These are phyloP conservation scores for Datnioides undecimradiatus DNA, from an alignment of 2,113 vertebrate species.

Conservation along the genomic window DNA sequence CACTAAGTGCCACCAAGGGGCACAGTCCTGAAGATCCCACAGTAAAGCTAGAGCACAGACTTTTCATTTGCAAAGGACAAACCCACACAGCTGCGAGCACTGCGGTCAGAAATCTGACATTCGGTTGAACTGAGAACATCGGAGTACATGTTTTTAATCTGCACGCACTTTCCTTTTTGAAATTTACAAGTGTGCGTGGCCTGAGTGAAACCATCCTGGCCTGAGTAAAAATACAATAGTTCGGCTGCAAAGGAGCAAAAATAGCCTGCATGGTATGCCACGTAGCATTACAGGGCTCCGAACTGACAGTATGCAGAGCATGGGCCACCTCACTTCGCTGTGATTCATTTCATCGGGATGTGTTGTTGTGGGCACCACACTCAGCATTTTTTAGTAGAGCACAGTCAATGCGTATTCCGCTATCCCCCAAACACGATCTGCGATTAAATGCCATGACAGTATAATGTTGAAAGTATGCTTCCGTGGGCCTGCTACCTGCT, in stretches of 20 bases:
- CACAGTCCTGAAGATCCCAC: not conserved
- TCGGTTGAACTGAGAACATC: conserved; percentile 44
- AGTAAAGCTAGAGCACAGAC: conserved; percentile 12
- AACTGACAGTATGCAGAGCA: conserved; percentile 43
- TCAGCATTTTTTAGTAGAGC: conserved; percentile 36
- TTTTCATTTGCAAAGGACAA: conserved; percentile 34
- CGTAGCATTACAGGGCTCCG: conserved; percentile 50
- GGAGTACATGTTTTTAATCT: conserved; percentile 30
- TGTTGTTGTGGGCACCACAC: conserved; percentile 9
- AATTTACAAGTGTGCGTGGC: conserved; percentile 31
- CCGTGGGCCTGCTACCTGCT: not conserved
- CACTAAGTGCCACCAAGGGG: not conserved
- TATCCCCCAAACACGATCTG: not conserved
- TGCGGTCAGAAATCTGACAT: conserved; percentile 56
- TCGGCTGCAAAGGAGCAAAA: conserved; percentile 48
- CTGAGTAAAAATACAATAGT: conserved; percentile 50
- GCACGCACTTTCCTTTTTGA: conserved; percentile 34
- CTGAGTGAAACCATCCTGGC: conserved; percentile 35
- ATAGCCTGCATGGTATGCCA: conserved; percentile 54
- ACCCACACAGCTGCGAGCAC: conserved; percentile 46
- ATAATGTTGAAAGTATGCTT: not conserved
- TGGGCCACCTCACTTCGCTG: conserved; percentile 35
- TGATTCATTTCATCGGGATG: conserved; percentile 31
- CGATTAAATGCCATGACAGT: not conserved
- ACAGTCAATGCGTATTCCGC: not conserved